phyloP scores from a whole-genome alignment of 2,797 vertebrate genomes.

The Siniperca undulata region DNA sequence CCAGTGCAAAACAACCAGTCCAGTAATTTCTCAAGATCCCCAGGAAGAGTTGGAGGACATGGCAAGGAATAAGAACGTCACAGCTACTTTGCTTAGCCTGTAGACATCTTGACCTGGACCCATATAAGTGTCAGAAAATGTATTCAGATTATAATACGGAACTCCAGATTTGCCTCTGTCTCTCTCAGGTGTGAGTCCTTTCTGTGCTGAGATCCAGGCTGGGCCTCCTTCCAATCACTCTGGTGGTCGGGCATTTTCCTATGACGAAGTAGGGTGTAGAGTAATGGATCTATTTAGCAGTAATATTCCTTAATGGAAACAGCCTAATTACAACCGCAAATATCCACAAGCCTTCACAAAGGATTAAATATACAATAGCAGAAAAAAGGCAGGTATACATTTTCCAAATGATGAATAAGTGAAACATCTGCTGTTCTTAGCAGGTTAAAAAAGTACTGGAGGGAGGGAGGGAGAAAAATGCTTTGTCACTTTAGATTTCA shows the following conservation, averaged over 20 bases:
- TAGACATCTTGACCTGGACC: slow-evolving; percentile 11
- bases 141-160: slow-evolving; percentile 37
- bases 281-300: slow-evolving; percentile 82
- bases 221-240: slow-evolving; percentile 62
- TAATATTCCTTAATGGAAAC: slow-evolving; percentile 86
- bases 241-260: slow-evolving; percentile 76
- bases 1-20: not conserved
- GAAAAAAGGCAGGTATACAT: slow-evolving; percentile 78
- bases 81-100: slow-evolving; percentile 10
- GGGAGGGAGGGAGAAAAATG: slow-evolving; percentile 71
- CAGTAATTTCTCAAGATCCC: not conserved
- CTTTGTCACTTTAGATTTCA: slow-evolving; percentile 86
- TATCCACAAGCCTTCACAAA: slow-evolving; percentile 83
- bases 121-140: slow-evolving; percentile 21
- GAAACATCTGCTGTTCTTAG: slow-evolving; percentile 82
- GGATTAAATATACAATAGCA: slow-evolving; percentile 79
- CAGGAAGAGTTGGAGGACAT: not conserved
- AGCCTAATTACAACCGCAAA: slow-evolving; percentile 83
- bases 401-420: slow-evolving; percentile 84
- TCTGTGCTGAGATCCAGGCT: slow-evolving; percentile 59
- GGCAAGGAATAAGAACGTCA: not conserved
- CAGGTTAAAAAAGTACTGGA: slow-evolving; percentile 62
- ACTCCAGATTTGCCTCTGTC: slow-evolving; percentile 47
- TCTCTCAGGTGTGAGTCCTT: slow-evolving; percentile 72
- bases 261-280: slow-evolving; percentile 71